Conservation (phyloP, 2,113 vertebrate genomes). For the Parus major region DNA sequence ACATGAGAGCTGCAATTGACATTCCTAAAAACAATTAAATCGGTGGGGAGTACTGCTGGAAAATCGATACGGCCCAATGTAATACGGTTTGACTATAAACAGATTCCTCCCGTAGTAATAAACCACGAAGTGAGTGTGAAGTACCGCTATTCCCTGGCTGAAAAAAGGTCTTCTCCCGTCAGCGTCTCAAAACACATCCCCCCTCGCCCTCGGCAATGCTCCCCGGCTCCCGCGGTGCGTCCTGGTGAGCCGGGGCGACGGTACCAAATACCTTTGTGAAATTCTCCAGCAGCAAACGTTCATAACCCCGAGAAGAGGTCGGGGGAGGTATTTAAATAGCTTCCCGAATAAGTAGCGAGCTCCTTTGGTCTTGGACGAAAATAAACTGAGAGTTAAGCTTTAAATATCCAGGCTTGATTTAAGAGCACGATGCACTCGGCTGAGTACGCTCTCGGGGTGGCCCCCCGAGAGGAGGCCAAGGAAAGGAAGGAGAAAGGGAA, state of each 20-base stretch:
- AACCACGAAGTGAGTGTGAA: constrained; percentile 50
- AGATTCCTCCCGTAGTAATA: constrained; percentile 39
- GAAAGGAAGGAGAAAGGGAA: neutral
- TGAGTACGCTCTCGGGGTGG: neutral
- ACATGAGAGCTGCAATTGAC: constrained; percentile 43
- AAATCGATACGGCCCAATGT: constrained; percentile 47
- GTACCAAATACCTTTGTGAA: neutral
- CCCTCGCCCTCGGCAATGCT: neutral
- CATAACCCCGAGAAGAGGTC: neutral
- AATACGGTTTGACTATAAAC: constrained; percentile 47
- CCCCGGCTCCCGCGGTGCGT: neutral
- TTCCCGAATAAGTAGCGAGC: constrained; percentile 26
- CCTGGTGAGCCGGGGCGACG: neutral
- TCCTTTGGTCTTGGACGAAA: constrained; percentile 40
- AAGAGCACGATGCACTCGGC: neutral
- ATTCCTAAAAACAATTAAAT: constrained; percentile 64
- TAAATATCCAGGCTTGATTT: constrained; percentile 50
- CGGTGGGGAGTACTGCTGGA: constrained; percentile 48
- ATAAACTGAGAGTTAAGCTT: constrained; percentile 53
- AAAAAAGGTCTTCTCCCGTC: neutral
- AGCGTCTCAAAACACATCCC: neutral
- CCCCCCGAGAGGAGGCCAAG: neutral
- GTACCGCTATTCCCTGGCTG: neutral
- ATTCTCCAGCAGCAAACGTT: neutral
- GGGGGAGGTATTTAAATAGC: constrained; percentile 26